These are phyloP conservation scores for Pitangus sulphuratus DNA, from an alignment of 2,797 vertebrate genomes.

Conservation along the genomic window DNA sequence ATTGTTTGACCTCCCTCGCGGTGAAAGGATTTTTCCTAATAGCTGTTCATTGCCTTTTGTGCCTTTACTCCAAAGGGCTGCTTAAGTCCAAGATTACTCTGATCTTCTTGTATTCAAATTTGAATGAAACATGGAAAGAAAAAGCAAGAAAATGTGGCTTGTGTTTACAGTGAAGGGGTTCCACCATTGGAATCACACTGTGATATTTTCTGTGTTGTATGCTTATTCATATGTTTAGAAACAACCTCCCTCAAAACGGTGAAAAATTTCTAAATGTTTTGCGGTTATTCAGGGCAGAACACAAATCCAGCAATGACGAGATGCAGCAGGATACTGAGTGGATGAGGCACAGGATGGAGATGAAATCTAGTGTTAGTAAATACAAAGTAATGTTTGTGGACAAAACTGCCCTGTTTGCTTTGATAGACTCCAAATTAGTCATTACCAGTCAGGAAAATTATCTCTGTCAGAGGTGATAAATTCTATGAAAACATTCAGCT, in stretches of 20 bases:
- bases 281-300: neutral
- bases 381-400: neutral
- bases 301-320: neutral
- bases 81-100: neutral
- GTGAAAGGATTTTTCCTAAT: neutral
- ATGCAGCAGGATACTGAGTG: neutral
- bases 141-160: neutral
- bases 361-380: neutral
- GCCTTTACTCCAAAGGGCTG: neutral
- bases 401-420: neutral
- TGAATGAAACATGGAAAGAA: neutral
- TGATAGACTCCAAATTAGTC: neutral
- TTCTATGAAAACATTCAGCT: neutral
- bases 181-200: neutral
- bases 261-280: neutral
- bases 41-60: neutral
- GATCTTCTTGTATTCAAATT: neutral
- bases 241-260: neutral
- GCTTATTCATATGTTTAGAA: neutral
- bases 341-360: neutral
- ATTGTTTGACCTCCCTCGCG: neutral
- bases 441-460: neutral
- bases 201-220: neutral
- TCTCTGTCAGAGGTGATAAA: neutral
- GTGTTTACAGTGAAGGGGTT: neutral